A percentile compares a stretch with the other conserved stretches of the same genome.
These are phyloP conservation scores for Pseudomyrmex concolor DNA, from an alignment of 1,140 invertebrate species.

Conservation along the genomic window DNA sequence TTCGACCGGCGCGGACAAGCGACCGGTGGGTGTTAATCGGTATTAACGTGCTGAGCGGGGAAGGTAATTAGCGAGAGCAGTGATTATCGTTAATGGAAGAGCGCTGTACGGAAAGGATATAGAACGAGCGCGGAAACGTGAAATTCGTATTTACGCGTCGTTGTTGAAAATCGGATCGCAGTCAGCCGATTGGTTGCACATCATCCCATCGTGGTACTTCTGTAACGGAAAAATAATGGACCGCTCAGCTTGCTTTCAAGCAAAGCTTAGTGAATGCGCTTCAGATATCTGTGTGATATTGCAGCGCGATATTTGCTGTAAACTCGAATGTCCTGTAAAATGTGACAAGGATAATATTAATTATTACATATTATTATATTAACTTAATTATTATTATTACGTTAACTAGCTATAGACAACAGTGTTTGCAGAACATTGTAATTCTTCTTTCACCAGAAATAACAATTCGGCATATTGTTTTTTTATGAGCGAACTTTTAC, in stretches of 20 bases:
- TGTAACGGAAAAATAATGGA: background rate
- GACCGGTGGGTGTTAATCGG: conserved; percentile 8
- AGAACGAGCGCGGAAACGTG: background rate
- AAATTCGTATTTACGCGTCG: conserved; percentile 23
- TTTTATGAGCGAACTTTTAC: background rate
- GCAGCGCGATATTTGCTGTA: no score
- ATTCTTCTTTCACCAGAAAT: no score
- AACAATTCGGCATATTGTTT: no score
- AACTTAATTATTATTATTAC: no score
- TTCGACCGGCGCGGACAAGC: background rate
- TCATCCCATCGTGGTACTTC: background rate
- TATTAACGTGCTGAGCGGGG: conserved; percentile 27
- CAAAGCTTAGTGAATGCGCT: background rate
- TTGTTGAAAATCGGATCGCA: conserved; percentile 27
- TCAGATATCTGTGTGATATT: background rate
- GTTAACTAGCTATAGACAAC: no score
- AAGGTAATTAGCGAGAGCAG: conserved; percentile 31
- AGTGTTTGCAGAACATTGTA: no score
- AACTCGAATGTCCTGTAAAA: no score
- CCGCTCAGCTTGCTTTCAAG: background rate
- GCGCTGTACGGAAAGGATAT: conserved; percentile 32
- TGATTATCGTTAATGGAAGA: conserved; percentile 50
- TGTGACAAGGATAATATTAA: background rate
- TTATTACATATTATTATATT: background rate
- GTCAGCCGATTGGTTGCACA: background rate